Base-by-base conservation (phyloP, 2,113 vertebrate genomes). In the Willisornis vidua region DNA sequence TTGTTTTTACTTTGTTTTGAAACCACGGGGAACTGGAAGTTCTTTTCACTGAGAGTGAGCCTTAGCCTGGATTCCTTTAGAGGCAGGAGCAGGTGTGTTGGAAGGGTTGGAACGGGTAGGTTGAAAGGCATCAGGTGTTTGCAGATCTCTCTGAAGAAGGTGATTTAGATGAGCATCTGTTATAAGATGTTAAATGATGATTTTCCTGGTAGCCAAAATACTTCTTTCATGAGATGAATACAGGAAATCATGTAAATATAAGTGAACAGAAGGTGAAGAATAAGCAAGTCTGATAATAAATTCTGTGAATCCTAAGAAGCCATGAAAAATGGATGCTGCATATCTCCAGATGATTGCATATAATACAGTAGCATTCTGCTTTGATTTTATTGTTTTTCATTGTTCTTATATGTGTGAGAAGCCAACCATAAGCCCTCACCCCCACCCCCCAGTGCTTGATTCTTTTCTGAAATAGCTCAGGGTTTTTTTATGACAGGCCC, bases 291-390 rank as follows among this genome's bases (percentile, higher is more conserved):
- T 54, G 19, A 37, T 35, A 41, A 41, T 29, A 73, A 62, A 71
- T 67, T 19, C 43, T 83, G 9, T 52, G 23, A 48, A 45, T 83
- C 62, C 48, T 63, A 48, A 58, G 66, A 63, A 85, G 14, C 1
- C 1, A 7, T 51, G 20, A 15, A 19, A 57, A 73, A 29, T 1
- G 0, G 17, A 45, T 72, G 12, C 14, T 59, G 13, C 0, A 0
- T 79, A 35, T 75, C 62, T 85, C 82, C 35, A 73, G 54, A 29
- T 88, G 7, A 48, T 61, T 79, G 14, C 9, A 11, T 65, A 20
- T 52, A 41, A 58, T 41, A 43, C 25, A 46, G 8, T 20, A 82
- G 9, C 22, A 25, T 78, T 85, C 17, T 87, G 9, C 22, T 85
- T 78, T 43, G 33, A 61, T 79, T 68, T 85, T 62, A 16, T 43